phyloP scores from a whole-genome alignment of 2,797 vertebrate species.

The Falco biarmicus region DNA sequence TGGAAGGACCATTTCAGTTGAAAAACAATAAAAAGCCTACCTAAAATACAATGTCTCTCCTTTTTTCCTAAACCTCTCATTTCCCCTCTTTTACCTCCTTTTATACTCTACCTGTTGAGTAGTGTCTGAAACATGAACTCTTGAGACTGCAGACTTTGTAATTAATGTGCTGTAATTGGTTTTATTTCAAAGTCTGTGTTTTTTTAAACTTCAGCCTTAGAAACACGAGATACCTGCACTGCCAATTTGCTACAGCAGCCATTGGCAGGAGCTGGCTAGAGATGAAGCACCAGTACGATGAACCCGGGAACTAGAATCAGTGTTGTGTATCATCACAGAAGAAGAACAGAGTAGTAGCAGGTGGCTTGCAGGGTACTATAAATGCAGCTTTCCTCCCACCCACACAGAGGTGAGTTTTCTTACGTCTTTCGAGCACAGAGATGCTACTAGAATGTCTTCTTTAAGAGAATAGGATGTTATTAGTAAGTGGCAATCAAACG shows the following conservation, averaged over 20 bases:
- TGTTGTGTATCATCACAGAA: background rate
- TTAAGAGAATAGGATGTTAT: background rate
- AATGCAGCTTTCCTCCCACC: background rate
- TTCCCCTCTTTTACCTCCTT: background rate
- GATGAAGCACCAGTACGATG: background rate
- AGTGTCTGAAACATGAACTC: background rate
- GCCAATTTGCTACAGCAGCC: fast-evolving
- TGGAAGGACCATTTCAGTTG: background rate
- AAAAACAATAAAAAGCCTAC: background rate
- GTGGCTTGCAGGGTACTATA: fast-evolving
- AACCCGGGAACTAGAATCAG: fast-evolving
- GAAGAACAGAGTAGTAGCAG: background rate
- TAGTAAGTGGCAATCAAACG: background rate
- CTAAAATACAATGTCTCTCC: background rate
- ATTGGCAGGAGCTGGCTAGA: background rate
- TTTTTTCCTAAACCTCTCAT: background rate
- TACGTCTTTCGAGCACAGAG: fast-evolving
- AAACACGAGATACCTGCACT: background rate
- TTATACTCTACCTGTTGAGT: background rate
- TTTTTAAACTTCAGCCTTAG: background rate
- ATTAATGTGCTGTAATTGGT: fast-evolving
- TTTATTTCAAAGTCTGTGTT: background rate
- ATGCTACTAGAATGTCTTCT: background rate
- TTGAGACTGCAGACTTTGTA: background rate
- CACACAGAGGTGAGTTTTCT: background rate